phyloP scores from a whole-genome alignment of 1,140 invertebrate species.

The Drosophila hydei region DNA sequence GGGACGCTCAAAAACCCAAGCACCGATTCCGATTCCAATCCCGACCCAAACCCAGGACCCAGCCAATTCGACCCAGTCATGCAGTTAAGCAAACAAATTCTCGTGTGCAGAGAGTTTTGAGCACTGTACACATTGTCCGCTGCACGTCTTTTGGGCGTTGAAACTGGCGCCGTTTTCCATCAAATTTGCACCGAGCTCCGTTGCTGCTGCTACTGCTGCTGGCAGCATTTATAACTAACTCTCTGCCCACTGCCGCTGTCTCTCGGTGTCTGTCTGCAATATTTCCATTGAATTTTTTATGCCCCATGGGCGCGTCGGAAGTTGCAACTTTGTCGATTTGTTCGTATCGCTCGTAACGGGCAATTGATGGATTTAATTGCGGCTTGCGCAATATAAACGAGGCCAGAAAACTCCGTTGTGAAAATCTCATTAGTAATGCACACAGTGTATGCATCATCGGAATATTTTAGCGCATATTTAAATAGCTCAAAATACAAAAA shows the following conservation, averaged over 20 bases:
- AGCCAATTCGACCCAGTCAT: conserved; percentile 35
- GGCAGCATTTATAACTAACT: conserved; percentile 22
- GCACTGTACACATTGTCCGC: conserved; percentile 9
- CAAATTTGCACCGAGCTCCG: conserved; percentile 33
- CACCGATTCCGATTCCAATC: neutral
- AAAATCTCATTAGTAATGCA: conserved; percentile 47
- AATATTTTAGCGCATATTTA: too few species aligned
- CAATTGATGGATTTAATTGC: conserved; percentile 36
- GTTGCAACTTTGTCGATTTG: conserved; percentile 33
- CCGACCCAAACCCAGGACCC: neutral
- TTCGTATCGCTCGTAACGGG: conserved; percentile 1
- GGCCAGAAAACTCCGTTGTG: conserved; percentile 28
- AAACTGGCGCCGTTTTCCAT: conserved; percentile 46
- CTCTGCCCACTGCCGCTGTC: neutral
- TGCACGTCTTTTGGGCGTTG: conserved; percentile 16
- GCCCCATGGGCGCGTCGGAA: conserved; percentile 24
- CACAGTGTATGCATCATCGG: neutral
- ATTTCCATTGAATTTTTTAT: conserved; percentile 54
- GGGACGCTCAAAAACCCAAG: neutral
- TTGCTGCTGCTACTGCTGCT: neutral
- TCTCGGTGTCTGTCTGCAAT: neutral
- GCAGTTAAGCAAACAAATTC: conserved; percentile 47
- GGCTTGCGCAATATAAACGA: conserved; percentile 3
- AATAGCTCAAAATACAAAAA: too few species aligned
- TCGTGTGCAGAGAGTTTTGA: conserved; percentile 13